phyloP scores from a whole-genome alignment of 2,113 vertebrate species.

The Microtus ochrogaster region DNA sequence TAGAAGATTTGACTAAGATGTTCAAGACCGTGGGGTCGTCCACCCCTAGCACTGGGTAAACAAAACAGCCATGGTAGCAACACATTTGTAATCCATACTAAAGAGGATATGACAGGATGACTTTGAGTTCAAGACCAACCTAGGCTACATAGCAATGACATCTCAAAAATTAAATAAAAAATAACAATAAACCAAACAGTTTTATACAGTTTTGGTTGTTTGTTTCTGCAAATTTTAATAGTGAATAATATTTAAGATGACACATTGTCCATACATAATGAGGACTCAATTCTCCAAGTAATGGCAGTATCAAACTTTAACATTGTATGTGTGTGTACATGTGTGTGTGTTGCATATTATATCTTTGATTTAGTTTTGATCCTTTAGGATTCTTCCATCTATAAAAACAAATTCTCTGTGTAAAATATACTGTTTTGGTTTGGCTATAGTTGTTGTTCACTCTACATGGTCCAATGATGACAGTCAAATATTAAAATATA shows the following conservation, averaged over 20 bases:
- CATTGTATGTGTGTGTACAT: background rate
- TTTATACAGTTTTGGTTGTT: background rate
- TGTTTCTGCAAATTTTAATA: background rate
- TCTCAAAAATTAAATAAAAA: background rate
- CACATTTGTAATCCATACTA: background rate
- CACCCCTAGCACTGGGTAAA: background rate
- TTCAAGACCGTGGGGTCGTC: background rate
- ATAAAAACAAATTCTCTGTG: slow-evolving; percentile 13
- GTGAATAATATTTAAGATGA: background rate
- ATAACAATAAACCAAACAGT: background rate
- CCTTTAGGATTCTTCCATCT: slow-evolving; percentile 33
- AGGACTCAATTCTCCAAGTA: background rate
- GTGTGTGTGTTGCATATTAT: background rate
- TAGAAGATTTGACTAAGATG: background rate
- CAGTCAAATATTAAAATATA: slow-evolving; percentile 12
- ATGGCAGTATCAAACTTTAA: background rate
- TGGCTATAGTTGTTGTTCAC: background rate
- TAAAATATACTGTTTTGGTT: slow-evolving; percentile 43
- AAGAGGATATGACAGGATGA: background rate
- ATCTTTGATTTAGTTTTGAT: slow-evolving; percentile 18
- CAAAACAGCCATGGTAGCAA: background rate
- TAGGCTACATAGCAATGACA: background rate
- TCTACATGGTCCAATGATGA: slow-evolving; percentile 35
- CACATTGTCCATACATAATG: background rate
- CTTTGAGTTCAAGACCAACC: background rate